These are phyloP conservation scores for Camponotus floridanus DNA, from an alignment of 1,140 invertebrate genomes.

Conservation along the genomic window DNA sequence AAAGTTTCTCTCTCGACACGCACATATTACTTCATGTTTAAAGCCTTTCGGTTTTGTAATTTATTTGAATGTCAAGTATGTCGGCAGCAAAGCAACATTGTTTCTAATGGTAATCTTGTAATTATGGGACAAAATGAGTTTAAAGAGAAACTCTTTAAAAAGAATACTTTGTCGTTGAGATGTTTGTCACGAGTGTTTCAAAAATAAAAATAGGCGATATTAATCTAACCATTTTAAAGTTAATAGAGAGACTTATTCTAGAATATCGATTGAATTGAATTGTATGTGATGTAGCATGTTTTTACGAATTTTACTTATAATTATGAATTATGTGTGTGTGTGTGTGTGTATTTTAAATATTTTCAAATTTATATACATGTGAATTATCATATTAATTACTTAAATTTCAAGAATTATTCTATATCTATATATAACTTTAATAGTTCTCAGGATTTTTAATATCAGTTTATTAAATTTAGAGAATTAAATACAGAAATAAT, in stretches of 20 bases:
- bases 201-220: conserved; percentile 9
- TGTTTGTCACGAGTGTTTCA: neutral
- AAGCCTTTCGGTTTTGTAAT: conserved; percentile 50
- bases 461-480: neutral
- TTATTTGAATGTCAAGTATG: conserved; percentile 53
- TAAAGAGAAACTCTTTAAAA: neutral
- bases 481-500: neutral
- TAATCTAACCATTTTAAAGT: conserved; percentile 8
- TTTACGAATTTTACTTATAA: neutral
- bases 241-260: conserved; percentile 1
- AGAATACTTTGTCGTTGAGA: neutral
- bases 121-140: conserved; percentile 39
- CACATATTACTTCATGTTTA: neutral
- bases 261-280: conserved; percentile 12
- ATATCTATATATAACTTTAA: conserved; percentile 10
- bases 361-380: neutral
- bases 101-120: conserved; percentile 71
- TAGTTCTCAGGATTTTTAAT: neutral
- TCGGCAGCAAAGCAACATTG: neutral
- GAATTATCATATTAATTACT: neutral
- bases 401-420: neutral
- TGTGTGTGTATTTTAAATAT: no score
- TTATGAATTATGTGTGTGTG: neutral
- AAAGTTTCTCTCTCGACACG: conserved; percentile 41
- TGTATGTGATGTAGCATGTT: neutral